Conservation (phyloP, 2,888 invertebrate genomes). For the Pyrocoelia pectoralis region DNA sequence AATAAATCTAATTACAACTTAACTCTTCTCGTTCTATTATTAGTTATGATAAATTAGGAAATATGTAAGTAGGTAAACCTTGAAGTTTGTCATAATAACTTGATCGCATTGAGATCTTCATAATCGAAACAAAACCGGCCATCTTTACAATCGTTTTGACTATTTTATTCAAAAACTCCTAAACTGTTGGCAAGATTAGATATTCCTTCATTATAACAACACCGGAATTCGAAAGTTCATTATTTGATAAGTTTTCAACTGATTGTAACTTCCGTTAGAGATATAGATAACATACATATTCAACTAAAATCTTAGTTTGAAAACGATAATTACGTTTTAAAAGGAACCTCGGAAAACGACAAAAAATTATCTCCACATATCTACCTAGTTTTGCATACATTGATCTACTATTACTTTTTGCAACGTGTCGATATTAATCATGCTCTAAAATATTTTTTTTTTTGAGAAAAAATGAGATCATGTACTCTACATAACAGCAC, state of each 20-base stretch:
- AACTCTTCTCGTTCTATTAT: constrained; percentile 6
- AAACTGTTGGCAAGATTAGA: constrained; percentile 31
- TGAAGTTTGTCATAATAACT: background rate
- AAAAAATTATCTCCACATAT: constrained; percentile 1
- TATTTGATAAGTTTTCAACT: constrained; percentile 51
- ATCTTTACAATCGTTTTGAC: constrained; percentile 13
- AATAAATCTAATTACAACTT: background rate
- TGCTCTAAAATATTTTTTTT: constrained; percentile 25
- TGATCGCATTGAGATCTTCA: background rate
- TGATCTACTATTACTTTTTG: constrained; percentile 15
- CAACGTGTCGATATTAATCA: constrained; percentile 29
- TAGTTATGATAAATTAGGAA: background rate
- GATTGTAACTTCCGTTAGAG: constrained; percentile 53
- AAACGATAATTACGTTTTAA: constrained; percentile 18
- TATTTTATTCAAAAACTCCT: constrained; percentile 26
- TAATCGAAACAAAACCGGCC: background rate
- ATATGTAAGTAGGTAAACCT: background rate
- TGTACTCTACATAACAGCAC: constrained; percentile 16
- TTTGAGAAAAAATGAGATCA: constrained; percentile 28
- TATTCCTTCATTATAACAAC: constrained; percentile 30
- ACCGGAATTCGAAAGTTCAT: constrained; percentile 52
- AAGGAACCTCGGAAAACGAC: constrained; percentile 5
- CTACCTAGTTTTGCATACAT: background rate
- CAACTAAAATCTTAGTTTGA: constrained; percentile 32
- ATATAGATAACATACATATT: constrained; percentile 48